Base-by-base conservation (phyloP, 2,888 invertebrate genomes). In the Euspilapteryx auroguttella region DNA sequence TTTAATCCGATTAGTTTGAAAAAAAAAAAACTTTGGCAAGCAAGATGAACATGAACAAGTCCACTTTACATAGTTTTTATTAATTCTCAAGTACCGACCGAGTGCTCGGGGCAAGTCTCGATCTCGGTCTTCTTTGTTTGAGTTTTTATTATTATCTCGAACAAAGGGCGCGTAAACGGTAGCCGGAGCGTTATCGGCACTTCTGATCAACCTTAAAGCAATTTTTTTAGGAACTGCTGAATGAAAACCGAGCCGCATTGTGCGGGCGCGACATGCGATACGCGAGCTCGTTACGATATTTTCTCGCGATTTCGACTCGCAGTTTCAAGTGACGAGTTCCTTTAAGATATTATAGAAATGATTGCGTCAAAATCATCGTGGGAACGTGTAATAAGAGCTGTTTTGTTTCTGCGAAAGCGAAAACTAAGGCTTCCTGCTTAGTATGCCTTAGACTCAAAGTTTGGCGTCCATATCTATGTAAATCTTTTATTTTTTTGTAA, bases 81-180 rank as follows among this genome's bases (percentile, higher is more conserved):
- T 61, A 55, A 55, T 49, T 47, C 44, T 52, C 53, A 55, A 62
- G 63, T 56, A 48, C 50, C 50, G 49, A 56, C n/a, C n/a, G n/a
- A n/a, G 52, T 55, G 57, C 62, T 54, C 50, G 56, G 57, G 51
- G 55, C 57, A 47, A 46, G 47, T 49, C 46, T 47, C 49, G 50
- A 50, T 51, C 52, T 55, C 54, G 44, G 56, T 55, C 51, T 41
- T 46, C 48, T 63, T 71, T 73, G 73, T 75, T 55, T 62, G 65
- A 50, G 56, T 62, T 69, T 64, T 69, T 71, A 65, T 66, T 63
- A 61, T 62, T 50, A 50, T 50, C 39, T 39, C 47, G 55, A 57
- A 73, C 75, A 73, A 73, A 64, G 55, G 51, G 41, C 51, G 65
- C 61, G 69, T 73, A 75, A 71, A 63, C 75, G 75, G 75, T 73